Base-by-base conservation (phyloP, 2,888 invertebrate genomes). In the Sycophila texana region DNA sequence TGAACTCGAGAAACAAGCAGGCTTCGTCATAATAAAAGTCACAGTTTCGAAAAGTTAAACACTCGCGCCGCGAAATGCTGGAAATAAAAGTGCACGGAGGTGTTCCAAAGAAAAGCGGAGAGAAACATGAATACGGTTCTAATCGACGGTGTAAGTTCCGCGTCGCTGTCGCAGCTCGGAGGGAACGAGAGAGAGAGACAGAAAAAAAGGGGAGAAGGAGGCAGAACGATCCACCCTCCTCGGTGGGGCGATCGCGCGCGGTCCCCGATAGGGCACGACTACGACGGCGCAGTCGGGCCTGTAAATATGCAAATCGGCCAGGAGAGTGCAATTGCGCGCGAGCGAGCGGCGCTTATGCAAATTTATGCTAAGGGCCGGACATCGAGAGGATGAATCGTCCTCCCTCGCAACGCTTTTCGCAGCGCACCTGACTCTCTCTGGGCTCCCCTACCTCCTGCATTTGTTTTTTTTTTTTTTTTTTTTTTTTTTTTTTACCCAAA, bases 321-420 rank as follows among this genome's bases (percentile, higher is more conserved):
- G 63, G 22, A 13, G 63, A 74, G 76, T 81, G 80, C 81, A 80
- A 83, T 82, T 71, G 81, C 76, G 63, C 66, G 80, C 70, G 26
- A 68, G 73, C 55, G 61, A 68, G 79, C 78, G 82, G 74, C 79
- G 81, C 79, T 83, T 83, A 86, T 86, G 86, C 83, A 86, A 86
- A 86, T 86, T 83, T 85, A 85, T 86, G 86, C 84, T 84, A 83
- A 82, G 74, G 82, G 77, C 71, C 55, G 78, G 81, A 84, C 85
- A 86, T 83, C 82, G 84, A 84, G 83, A 82, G 81, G 49, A 77
- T 22, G 83, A 84, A 83, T 83, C 83, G 83, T 57, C 78, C 79
- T 74, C 75, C 57, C 60, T 18, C 68, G 14, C 26, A 16, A n/a
- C 63, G 16, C n/a, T 60, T 78, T 81, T 82, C 81, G 74, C 79